Base-by-base conservation (phyloP, 2,113 vertebrate species). In the Paracanthobrama guichenoti region DNA sequence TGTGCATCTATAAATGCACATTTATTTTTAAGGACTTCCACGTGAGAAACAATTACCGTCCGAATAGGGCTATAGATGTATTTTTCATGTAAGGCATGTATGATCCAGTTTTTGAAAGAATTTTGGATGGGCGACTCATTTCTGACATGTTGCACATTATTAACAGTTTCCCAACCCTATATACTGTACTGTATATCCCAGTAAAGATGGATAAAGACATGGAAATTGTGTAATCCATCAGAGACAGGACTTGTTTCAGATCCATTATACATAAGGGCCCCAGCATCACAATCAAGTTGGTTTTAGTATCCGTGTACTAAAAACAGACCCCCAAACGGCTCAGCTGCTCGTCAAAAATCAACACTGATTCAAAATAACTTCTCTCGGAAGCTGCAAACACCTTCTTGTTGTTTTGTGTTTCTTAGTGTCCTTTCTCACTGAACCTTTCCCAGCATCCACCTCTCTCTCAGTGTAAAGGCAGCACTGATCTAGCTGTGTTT, bases 401-500 rank as follows among this genome's bases (percentile, higher is more conserved):
- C 13, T n/a, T 62, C 13, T 28, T 44, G 35, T 26, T 16, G 77
- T 46, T 80, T 55, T 42, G 39, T 28, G 53, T 60, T 57, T 55
- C 26, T n/a, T 59, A 44, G 24, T 28, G 9, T 80, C 59, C 57
- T 44, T 12, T 60, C 53, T 77, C 10, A 64, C n/a, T 22, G 42
- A 80, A 80, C 39, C 59, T 46, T 80, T 64, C 42, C 57, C 60
- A 26, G 55, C 20, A 14, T 9, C 31, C 31, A n/a, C 46, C 76
- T 79, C 77, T 44, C 8, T 79, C 60, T 81, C 48, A 59, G 74
- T 66, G 77, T 87, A 62, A 44, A 67, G 24, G 24, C 16, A 62
- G 67, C 57, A 55, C 79, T 83, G 76, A 55, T 60, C 82, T 59
- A 28, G 80, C 80, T 39, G 78, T 79, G 77, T 76, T 73, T 39